Conservation (phyloP, 2,113 vertebrate species). For the Corythaeola cristata region DNA sequence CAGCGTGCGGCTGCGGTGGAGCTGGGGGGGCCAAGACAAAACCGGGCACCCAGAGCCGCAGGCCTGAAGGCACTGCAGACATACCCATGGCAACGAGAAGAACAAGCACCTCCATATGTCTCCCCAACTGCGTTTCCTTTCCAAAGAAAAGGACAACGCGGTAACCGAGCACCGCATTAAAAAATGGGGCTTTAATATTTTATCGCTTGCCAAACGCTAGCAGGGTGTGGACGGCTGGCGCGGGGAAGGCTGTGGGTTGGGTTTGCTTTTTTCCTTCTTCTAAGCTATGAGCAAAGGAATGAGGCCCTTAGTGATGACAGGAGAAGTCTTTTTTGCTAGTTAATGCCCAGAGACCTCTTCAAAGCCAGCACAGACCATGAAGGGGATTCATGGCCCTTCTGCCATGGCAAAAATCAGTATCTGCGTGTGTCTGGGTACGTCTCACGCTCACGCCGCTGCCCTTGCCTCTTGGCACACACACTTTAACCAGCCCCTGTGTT, state of each 20-base stretch:
- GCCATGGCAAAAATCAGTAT: not conserved
- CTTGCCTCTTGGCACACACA: not conserved
- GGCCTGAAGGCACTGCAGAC: not conserved
- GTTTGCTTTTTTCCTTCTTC: not conserved
- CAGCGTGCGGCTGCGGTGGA: not conserved
- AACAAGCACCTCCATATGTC: slow-evolving; percentile 60
- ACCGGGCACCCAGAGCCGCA: not conserved
- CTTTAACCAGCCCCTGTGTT: not conserved
- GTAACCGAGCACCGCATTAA: not conserved
- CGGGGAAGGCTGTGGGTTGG: not conserved
- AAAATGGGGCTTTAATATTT: slow-evolving; percentile 14
- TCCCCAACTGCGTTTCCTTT: slow-evolving; percentile 21
- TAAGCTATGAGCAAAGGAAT: not conserved
- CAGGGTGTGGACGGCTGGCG: not conserved
- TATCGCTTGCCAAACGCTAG: slow-evolving; percentile 23
- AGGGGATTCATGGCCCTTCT: not conserved
- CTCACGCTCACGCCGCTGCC: not conserved
- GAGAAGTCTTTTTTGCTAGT: not conserved
- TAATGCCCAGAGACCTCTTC: not conserved
- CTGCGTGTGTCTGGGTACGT: not conserved
- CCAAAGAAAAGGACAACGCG: slow-evolving; percentile 55
- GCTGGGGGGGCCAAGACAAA: not conserved
- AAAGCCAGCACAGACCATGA: not conserved
- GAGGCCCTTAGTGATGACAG: not conserved
- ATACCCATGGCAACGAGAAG: slow-evolving; percentile 61